A percentile compares a stretch with the other conserved stretches of the same genome.
Conservation (phyloP, 1,140 invertebrate species). For the Bombus breviceps region DNA sequence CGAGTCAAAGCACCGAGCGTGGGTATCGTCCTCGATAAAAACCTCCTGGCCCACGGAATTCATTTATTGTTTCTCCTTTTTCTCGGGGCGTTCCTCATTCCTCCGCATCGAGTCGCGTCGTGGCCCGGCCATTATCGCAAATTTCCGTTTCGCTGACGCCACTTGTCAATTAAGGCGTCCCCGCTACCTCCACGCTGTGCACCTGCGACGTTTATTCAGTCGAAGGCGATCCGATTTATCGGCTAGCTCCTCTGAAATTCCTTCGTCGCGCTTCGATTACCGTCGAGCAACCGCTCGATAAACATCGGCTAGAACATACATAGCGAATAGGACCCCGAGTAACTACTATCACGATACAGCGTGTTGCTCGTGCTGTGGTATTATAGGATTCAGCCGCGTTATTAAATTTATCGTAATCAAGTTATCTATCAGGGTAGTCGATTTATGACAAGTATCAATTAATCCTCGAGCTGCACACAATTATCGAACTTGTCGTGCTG, state of each 20-base stretch:
- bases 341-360: neutral
- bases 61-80: slow-evolving; percentile 58
- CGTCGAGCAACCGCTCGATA: neutral
- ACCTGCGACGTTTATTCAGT: slow-evolving; percentile 43
- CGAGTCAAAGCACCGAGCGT: slow-evolving; percentile 76
- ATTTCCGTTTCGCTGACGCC: slow-evolving; percentile 70
- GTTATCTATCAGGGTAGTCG: neutral
- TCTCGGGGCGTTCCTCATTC: neutral
- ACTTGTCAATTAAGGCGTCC: slow-evolving; percentile 73
- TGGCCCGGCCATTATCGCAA: slow-evolving; percentile 65
- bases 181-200: slow-evolving; percentile 15
- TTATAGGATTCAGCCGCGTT: neutral
- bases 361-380: neutral
- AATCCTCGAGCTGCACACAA: neutral
- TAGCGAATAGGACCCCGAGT: neutral
- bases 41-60: slow-evolving; percentile 65
- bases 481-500: slow-evolving; percentile 3
- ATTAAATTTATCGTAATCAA: slow-evolving; percentile 27
- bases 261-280: neutral
- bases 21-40: slow-evolving; percentile 73
- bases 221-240: slow-evolving; percentile 50
- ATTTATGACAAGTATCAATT: slow-evolving; percentile 41
- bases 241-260: slow-evolving; percentile 9
- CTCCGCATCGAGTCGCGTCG: neutral
- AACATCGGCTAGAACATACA: neutral